Base-by-base conservation (phyloP, 1,140 invertebrate species). In the Drosophila subpulchrella region DNA sequence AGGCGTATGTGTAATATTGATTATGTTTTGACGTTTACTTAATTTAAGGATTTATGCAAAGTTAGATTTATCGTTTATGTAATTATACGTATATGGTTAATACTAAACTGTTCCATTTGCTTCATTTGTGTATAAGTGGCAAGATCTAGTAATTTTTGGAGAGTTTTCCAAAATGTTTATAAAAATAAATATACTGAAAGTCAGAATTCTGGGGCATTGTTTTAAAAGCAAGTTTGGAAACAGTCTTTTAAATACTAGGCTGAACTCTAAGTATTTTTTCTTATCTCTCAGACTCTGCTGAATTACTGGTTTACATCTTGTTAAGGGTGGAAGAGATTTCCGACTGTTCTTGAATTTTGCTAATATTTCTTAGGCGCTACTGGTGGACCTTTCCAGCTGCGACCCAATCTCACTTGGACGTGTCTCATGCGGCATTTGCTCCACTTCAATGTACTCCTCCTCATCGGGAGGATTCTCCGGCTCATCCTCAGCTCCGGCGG, bases 401-500 rank as follows among this genome's bases (percentile, higher is more conserved):
- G 63, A 41, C 17, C 30, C 53, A 58, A 65, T n/a, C 13, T 89
- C 80, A 12, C 34, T 56, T 17, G 73, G 10, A n/a, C 84, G 68
- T 6, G 73, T 78, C 46, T 89, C 84, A 4, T 75, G 72, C 20
- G 81, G 75, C 34, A 92, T 57, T 39, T 92, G 89, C 60, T 92
- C 92, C n/a, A 92, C 90, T 42, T 92, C 92, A 8, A 92, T 92
- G 48, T 92, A 92, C 50, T 92, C 92, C 58, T 92, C 92, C 1
- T 92, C 92, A 3, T 92, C 92, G 1, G 73, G 77, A 0, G 60
- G 15, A 56, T 55, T 61, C 6, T 70, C 44, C 7, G 30, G 27
- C 13, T 68, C 65, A 34, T 75, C 30, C 2, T 44, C 53, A 0
- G 56, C 62, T 6, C 17, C 42, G 7, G n/a, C 46, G 3, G 78